A percentile compares a stretch with the other conserved stretches of the same genome.
Evolutionary conservation across 2,113 vertebrate species (phyloP).

Genomic region (Colistium nudipinnis): DNA sequence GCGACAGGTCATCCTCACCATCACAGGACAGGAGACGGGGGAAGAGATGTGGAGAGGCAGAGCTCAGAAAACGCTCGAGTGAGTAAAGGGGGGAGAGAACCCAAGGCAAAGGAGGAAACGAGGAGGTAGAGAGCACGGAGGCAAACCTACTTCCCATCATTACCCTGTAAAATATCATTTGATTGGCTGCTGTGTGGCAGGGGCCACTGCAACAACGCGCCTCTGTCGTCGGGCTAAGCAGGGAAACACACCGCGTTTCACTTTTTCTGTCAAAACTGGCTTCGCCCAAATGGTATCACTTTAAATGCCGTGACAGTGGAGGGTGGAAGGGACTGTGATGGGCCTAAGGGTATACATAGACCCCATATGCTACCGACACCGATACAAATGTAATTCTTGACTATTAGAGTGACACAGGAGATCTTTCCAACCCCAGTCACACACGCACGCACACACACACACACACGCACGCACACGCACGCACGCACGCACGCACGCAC

Average conservation of each 20-base stretch:
- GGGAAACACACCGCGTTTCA: constrained; percentile 84
- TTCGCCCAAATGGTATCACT: constrained; percentile 93
- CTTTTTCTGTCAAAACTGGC: constrained; percentile 90
- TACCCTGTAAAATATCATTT: constrained; percentile 85
- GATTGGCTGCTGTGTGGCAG: constrained; percentile 85
- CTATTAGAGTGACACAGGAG: constrained; percentile 93
- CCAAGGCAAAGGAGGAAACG: background rate
- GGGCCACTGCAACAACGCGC: constrained; percentile 85
- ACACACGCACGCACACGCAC: constrained; percentile 31
- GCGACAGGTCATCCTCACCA: background rate
- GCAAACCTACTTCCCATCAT: constrained; percentile 84
- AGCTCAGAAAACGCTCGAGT: constrained; percentile 2
- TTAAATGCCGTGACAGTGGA: constrained; percentile 94
- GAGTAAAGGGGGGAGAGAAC: constrained; percentile 15
- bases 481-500: constrained; percentile 48
- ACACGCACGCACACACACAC: constrained; percentile 45
- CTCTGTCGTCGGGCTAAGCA: constrained; percentile 80
- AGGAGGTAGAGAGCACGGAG: constrained; percentile 45
- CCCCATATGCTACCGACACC: constrained; percentile 93
- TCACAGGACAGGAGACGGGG: constrained; percentile 15
- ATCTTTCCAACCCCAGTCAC: constrained; percentile 76
- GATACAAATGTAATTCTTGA: constrained; percentile 98
- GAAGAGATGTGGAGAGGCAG: constrained; percentile 3
- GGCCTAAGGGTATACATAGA: constrained; percentile 95
- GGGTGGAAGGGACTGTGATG: constrained; percentile 84